Percentiles rank a stretch among this genome's conserved stretches.
Conservation (phyloP, 2,113 vertebrate species). For the Elanoides forficatus region DNA sequence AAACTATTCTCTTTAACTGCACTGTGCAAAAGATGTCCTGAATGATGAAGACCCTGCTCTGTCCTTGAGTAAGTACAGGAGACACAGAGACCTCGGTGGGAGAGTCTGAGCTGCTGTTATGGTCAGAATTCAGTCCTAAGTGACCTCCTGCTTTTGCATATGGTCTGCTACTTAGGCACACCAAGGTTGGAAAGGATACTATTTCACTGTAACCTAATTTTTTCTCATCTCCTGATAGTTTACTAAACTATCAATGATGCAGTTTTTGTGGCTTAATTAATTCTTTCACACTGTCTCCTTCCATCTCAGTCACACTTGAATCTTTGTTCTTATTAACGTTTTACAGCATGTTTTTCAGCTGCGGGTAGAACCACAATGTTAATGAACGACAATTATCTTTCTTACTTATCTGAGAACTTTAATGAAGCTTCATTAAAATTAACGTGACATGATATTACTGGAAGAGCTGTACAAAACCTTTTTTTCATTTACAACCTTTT, state of each 20-base stretch:
- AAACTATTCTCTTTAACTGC: slow-evolving; percentile 8
- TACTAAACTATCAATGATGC: neutral
- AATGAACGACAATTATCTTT: slow-evolving; percentile 47
- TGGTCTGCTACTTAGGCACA: neutral
- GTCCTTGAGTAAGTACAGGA: slow-evolving; percentile 23
- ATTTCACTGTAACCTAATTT: neutral
- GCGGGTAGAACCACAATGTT: slow-evolving; percentile 30
- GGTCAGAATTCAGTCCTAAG: neutral
- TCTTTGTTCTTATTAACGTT: slow-evolving; percentile 45
- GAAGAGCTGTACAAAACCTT: neutral
- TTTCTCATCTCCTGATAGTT: neutral
- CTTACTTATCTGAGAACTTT: slow-evolving; percentile 44
- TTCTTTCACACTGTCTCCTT: neutral
- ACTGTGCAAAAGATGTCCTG: neutral
- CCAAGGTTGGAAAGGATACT: slow-evolving; percentile 33
- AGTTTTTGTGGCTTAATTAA: slow-evolving; percentile 17
- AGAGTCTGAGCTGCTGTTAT: slow-evolving; percentile 1
- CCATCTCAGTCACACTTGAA: slow-evolving; percentile 1
- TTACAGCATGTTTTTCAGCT: slow-evolving; percentile 53
- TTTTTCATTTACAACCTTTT: neutral
- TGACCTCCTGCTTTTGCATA: slow-evolving; percentile 18
- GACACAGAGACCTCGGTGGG: neutral
- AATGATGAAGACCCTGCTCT: slow-evolving; percentile 28
- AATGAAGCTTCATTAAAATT: slow-evolving; percentile 54
- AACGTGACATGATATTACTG: slow-evolving; percentile 1